Percentiles rank a stretch among this genome's conserved stretches.
Evolutionary conservation across 2,888 invertebrate species (phyloP).

Genomic region (Mongoloraphidia duomilia): DNA sequence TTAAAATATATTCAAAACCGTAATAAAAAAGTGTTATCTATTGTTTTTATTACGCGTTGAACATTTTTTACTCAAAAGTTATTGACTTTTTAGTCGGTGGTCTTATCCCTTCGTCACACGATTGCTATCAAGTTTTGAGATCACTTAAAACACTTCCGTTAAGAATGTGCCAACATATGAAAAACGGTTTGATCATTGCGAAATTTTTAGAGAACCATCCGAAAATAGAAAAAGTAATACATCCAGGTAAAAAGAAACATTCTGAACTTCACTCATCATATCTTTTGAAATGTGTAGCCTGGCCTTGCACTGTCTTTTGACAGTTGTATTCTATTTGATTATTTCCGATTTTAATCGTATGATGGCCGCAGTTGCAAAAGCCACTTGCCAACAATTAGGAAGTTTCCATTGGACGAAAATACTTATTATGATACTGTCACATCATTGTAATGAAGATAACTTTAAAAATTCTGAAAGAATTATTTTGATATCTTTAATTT

Average conservation of each 20-base stretch:
- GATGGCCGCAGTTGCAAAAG: too few relatives aligned
- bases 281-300: too few relatives aligned
- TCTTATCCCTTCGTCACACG: constrained; percentile 66
- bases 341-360: too few relatives aligned
- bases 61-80: background rate
- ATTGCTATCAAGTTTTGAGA: constrained; percentile 76
- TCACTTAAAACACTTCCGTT: constrained; percentile 78
- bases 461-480: too few relatives aligned
- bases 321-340: too few relatives aligned
- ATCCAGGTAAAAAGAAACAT: constrained; percentile 43
- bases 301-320: too few relatives aligned
- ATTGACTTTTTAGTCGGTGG: background rate
- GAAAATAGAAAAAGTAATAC: constrained; percentile 54
- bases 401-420: too few relatives aligned
- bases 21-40: constrained; percentile 25
- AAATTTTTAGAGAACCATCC: constrained; percentile 61
- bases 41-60: background rate
- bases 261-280: too few relatives aligned
- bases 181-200: constrained; percentile 58
- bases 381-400: too few relatives aligned
- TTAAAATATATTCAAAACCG: constrained; percentile 81
- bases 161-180: constrained; percentile 73
- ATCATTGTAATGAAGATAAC: too few relatives aligned
- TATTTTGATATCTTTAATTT: too few relatives aligned
- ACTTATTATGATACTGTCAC: too few relatives aligned